Percentiles rank a stretch among this genome's conserved stretches.
Conservation (phyloP, 2,797 vertebrate genomes). For the Sebastes iracundus region DNA sequence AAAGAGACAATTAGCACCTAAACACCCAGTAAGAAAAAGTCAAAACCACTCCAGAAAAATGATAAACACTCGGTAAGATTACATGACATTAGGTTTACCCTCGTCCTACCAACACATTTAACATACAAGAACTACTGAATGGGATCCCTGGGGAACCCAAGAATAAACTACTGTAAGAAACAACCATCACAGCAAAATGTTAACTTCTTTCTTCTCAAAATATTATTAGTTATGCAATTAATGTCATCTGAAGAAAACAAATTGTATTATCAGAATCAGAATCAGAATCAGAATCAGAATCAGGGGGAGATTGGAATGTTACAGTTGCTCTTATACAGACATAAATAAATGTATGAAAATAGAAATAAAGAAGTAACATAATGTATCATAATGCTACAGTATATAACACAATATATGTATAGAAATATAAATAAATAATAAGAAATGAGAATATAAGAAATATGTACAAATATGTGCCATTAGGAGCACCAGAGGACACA, state of each 20-base stretch:
- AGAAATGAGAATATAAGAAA: no score
- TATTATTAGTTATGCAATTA: neutral
- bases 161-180: neutral
- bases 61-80: neutral
- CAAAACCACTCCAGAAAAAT: neutral
- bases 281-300: neutral
- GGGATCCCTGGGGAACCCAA: no score
- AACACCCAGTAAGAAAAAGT: neutral
- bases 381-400: no score
- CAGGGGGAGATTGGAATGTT: no score
- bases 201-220: neutral
- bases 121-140: neutral
- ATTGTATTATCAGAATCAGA: neutral
- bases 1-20: slow-evolving; percentile 14
- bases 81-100: neutral
- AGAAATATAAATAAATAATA: no score
- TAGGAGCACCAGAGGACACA: no score
- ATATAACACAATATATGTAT: no score
- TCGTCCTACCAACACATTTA: neutral
- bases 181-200: neutral
- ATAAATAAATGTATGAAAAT: accelerated
- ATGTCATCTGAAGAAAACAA: neutral
- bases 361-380: no score
- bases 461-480: no score
- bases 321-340: no score